Percentiles rank a stretch among this genome's conserved stretches.
Evolutionary conservation across 2,797 vertebrate species (phyloP).

Genomic region (Chanos chanos): DNA sequence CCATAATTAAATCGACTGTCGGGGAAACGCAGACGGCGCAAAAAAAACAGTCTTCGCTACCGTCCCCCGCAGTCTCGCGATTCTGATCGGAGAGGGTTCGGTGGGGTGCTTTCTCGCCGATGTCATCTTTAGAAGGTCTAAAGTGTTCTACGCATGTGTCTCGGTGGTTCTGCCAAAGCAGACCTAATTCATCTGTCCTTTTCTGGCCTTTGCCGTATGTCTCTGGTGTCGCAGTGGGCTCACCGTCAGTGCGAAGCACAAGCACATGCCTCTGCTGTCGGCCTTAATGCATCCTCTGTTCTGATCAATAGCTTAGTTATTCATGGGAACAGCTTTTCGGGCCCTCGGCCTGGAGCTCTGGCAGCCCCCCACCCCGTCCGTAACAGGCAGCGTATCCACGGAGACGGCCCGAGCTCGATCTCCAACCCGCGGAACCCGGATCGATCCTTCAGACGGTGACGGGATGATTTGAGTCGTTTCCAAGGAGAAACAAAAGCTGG

Average conservation of each 20-base stretch:
- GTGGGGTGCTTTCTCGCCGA: constrained; percentile 1
- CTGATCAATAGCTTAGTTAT: constrained; percentile 32
- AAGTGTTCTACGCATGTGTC: no score
- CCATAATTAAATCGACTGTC: constrained; percentile 48
- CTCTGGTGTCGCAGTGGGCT: background rate
- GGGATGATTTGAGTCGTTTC: background rate
- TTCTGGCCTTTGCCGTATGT: background rate
- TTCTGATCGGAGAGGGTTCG: constrained; percentile 1
- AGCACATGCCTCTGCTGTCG: background rate
- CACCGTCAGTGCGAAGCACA: background rate
- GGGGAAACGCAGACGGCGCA: background rate
- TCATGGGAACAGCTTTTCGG: constrained; percentile 21
- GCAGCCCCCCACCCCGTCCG: constrained; percentile 44
- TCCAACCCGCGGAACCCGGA: background rate
- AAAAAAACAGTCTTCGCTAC: background rate
- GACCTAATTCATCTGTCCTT: no score
- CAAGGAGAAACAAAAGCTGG: background rate
- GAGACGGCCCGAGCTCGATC: background rate
- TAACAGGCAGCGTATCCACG: constrained; percentile 2
- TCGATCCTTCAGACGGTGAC: constrained; percentile 2
- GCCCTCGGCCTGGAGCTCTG: constrained; percentile 42
- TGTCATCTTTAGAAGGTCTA: no score
- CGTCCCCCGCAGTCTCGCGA: background rate
- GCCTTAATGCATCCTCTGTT: constrained; percentile 22
- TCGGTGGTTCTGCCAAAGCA: no score